A percentile compares a stretch with the other conserved stretches of the same genome.
Evolutionary conservation across 2,113 vertebrate species (phyloP).

Genomic region (Myotis brandtii): DNA sequence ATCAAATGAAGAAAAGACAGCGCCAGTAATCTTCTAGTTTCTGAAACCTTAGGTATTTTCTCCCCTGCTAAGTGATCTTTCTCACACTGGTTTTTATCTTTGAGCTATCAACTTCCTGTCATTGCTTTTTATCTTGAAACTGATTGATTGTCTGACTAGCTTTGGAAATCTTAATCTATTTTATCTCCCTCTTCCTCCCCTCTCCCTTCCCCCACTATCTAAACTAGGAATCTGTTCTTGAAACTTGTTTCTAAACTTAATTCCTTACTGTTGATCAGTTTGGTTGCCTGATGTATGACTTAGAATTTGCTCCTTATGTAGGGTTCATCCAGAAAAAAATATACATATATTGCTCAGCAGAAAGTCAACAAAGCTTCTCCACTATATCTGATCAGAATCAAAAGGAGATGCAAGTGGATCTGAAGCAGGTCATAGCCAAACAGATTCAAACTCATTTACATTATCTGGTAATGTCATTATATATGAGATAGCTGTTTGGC

Average conservation of each 20-base stretch:
- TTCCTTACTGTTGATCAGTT: background rate
- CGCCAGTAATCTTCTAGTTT: background rate
- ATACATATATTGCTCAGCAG: background rate
- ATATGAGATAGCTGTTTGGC: background rate
- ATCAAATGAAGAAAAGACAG: background rate
- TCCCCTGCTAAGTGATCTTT: background rate
- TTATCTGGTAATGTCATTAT: background rate
- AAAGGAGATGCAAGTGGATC: background rate
- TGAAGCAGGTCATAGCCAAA: background rate
- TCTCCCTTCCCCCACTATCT: accelerated
- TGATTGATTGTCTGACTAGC: background rate
- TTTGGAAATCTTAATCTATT: background rate
- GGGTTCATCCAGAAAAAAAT: background rate
- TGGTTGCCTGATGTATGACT: background rate
- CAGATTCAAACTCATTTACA: background rate
- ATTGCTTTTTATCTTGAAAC: background rate
- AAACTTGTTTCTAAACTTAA: constrained; percentile 6
- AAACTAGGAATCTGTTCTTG: background rate
- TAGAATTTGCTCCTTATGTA: constrained; percentile 16
- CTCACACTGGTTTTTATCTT: background rate
- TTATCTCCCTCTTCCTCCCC: background rate
- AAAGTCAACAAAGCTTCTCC: background rate
- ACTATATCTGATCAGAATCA: background rate
- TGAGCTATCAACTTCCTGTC: background rate
- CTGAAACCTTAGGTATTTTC: background rate